phyloP scores from a whole-genome alignment of 2,113 vertebrate genomes.

The Lophura nycthemera region DNA sequence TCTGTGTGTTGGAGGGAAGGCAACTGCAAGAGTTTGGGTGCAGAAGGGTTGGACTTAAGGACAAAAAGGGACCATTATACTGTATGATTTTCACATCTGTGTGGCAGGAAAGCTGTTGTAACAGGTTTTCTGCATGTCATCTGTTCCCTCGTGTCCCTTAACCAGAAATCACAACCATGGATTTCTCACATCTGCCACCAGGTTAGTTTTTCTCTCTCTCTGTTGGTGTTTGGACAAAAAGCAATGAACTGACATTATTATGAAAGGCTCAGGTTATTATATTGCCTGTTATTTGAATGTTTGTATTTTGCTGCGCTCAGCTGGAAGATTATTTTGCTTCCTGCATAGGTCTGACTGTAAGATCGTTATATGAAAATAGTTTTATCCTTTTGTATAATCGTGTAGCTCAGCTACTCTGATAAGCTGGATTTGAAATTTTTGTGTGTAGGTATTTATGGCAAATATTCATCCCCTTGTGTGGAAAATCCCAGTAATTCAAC shows the following conservation, averaged over 20 bases:
- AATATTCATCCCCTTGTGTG: background rate
- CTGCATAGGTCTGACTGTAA: background rate
- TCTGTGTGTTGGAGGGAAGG: background rate
- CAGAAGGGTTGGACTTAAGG: background rate
- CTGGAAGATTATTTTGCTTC: background rate
- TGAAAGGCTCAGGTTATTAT: background rate
- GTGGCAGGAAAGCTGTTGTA: background rate
- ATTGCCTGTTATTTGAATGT: background rate
- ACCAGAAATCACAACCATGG: background rate
- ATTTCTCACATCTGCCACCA: background rate
- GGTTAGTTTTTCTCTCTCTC: background rate
- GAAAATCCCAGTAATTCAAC: background rate
- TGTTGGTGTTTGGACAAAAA: background rate
- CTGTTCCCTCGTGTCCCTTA: background rate
- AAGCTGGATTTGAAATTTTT: background rate
- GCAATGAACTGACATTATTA: background rate
- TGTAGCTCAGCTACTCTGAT: background rate
- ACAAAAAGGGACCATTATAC: background rate
- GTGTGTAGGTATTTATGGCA: background rate
- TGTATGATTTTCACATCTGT: background rate
- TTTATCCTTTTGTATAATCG: background rate
- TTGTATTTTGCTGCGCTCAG: background rate
- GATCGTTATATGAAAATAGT: background rate
- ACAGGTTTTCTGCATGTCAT: background rate
- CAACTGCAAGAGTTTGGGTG: background rate